phyloP scores from a whole-genome alignment of 2,888 invertebrate genomes.

The Drosophila nigritarsus region DNA sequence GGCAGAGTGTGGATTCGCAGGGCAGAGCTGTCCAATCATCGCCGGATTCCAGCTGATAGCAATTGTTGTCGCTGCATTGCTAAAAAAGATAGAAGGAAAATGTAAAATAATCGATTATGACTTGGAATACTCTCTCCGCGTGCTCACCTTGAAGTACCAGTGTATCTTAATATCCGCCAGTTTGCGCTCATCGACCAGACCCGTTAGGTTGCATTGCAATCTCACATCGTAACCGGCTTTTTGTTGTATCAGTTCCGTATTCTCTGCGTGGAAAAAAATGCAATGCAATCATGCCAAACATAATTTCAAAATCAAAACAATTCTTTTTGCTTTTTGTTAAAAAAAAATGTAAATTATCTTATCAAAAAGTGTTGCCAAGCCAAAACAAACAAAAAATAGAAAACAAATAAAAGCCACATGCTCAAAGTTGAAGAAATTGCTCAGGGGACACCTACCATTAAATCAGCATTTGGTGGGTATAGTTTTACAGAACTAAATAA shows the following conservation, averaged over 20 bases:
- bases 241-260: conserved; percentile 83
- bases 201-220: conserved; percentile 80
- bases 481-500: too few species aligned
- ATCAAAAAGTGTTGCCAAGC: conserved; percentile 47
- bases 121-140: not conserved
- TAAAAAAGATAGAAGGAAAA: conserved; percentile 26
- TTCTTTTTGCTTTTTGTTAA: conserved; percentile 40
- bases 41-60: conserved; percentile 63
- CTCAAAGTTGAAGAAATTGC: conserved; percentile 4
- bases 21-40: conserved; percentile 81
- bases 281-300: conserved; percentile 29
- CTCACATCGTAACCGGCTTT: conserved; percentile 80
- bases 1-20: conserved; percentile 80
- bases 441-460: not conserved
- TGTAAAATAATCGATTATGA: not conserved
- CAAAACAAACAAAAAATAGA: conserved; percentile 24
- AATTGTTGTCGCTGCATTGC: conserved; percentile 82
- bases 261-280: conserved; percentile 58
- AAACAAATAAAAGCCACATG: conserved; percentile 1
- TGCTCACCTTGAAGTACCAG: conserved; percentile 83
- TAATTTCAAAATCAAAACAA: conserved; percentile 23
- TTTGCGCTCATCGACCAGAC: conserved; percentile 72
- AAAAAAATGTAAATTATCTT: conserved; percentile 57
- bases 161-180: conserved; percentile 73
- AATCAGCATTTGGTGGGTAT: not conserved